Percentiles rank a stretch among this genome's conserved stretches.
phyloP scores from a whole-genome alignment of 2,888 invertebrate species.

The Amiota communis region DNA sequence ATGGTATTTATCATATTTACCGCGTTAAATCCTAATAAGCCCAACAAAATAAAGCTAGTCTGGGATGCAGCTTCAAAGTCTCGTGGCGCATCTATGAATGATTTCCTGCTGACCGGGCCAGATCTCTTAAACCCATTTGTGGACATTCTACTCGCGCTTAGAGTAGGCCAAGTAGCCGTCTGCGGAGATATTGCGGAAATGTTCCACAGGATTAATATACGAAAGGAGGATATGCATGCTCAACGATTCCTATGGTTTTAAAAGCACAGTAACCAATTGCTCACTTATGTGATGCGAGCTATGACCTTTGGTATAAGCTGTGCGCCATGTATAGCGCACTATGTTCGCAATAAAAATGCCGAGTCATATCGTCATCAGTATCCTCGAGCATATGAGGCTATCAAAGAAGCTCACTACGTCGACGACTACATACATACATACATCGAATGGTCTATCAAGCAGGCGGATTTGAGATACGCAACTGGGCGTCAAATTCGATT shows the following conservation, averaged over 20 bases:
- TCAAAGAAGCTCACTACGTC: slow-evolving; percentile 1
- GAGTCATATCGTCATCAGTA: background rate
- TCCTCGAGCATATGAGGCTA: background rate
- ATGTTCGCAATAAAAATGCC: background rate
- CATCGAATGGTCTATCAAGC: background rate
- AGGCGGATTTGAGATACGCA: background rate
- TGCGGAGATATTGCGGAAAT: background rate
- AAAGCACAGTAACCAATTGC: background rate
- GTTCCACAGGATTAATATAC: background rate
- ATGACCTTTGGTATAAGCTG: too few species aligned
- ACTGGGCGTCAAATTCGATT: slow-evolving; percentile 2
- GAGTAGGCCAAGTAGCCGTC: background rate
- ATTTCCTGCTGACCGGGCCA: background rate
- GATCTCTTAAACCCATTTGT: background rate
- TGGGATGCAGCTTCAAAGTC: background rate
- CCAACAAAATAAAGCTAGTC: slow-evolving; percentile 17
- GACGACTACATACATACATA: background rate
- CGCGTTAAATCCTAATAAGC: slow-evolving; percentile 24
- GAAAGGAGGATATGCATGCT: slow-evolving; percentile 2
- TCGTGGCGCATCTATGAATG: background rate
- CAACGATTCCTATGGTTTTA: background rate
- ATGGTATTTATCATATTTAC: slow-evolving; percentile 20
- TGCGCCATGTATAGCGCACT: background rate
- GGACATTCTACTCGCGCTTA: background rate
- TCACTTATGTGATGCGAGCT: background rate